These are phyloP conservation scores for Margaritifera margaritifera DNA, from an alignment of 2,888 invertebrate species.

Conservation along the genomic window DNA sequence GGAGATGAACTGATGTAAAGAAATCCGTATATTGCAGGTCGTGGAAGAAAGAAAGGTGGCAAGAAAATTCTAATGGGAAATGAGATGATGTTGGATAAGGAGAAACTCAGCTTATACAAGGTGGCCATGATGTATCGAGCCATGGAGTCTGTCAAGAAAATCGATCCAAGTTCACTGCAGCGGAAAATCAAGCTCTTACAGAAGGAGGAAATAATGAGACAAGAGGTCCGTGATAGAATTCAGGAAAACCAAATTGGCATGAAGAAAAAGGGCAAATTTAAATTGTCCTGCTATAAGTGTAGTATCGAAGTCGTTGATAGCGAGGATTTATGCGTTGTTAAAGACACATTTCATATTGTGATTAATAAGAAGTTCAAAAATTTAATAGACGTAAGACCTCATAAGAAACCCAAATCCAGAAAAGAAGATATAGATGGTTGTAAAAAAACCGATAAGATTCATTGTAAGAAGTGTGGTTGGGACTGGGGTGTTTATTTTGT, in stretches of 20 bases:
- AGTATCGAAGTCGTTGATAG: conserved; percentile 13
- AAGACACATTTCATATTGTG: conserved; percentile 17
- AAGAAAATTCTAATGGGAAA: conserved; percentile 17
- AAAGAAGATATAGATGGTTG: conserved; percentile 20
- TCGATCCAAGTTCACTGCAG: too few relatives aligned
- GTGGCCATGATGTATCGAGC: conserved; percentile 31
- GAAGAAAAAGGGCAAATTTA: conserved; percentile 14
- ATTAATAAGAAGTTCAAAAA: conserved; percentile 20
- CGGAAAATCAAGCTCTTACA: too few relatives aligned
- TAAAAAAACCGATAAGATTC: conserved; percentile 27
- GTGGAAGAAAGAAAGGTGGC: conserved; percentile 25
- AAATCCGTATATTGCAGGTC: too few relatives aligned
- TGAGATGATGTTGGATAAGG: conserved; percentile 17
- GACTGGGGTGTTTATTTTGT: conserved; percentile 33
- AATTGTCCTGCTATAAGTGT: conserved; percentile 24
- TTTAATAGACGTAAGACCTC: conserved; percentile 16
- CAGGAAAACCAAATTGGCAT: conserved; percentile 10
- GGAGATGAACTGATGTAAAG: too few relatives aligned
- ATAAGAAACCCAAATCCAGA: conserved; percentile 26
- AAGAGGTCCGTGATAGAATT: conserved; percentile 14
- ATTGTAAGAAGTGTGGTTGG: conserved; percentile 27
- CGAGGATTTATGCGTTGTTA: conserved; percentile 21
- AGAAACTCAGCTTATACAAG: conserved; percentile 27
- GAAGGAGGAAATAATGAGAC: background rate
- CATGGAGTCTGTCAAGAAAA: conserved; percentile 1